These are phyloP conservation scores for Apteryx mantelli DNA, from an alignment of 2,113 vertebrate species.

Conservation along the genomic window DNA sequence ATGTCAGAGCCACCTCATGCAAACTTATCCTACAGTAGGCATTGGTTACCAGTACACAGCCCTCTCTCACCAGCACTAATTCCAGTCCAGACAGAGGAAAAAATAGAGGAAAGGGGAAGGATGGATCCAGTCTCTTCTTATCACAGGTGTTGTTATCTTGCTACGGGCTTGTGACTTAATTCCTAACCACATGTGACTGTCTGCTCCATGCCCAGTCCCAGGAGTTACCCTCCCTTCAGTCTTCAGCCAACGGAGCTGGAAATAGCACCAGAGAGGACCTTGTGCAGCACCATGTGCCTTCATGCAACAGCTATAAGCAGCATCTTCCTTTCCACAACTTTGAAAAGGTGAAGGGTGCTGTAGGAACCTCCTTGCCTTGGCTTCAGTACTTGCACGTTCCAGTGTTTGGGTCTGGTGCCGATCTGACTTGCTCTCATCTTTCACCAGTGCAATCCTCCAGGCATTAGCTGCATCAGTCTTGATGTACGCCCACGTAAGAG, in stretches of 20 bases:
- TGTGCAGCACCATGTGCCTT: neutral
- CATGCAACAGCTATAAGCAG: neutral
- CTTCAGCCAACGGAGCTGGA: neutral
- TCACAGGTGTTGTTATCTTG: neutral
- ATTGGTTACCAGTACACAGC: neutral
- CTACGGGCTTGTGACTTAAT: neutral
- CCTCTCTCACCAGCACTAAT: neutral
- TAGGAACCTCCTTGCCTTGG: neutral
- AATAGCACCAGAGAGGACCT: neutral
- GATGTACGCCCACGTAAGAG: neutral
- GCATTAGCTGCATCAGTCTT: neutral
- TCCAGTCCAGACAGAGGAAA: neutral
- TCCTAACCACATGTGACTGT: neutral
- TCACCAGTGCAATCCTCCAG: neutral
- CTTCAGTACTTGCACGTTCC: rapidly evolving
- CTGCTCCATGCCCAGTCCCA: neutral
- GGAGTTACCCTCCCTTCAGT: neutral
- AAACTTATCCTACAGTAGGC: neutral
- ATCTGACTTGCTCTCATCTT: rapidly evolving
- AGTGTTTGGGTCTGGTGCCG: neutral
- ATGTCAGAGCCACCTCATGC: too few species aligned
- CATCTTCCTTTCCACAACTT: neutral
- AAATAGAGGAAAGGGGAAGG: slow-evolving; percentile 27
- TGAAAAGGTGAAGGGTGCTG: neutral
- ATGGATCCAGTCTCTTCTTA: slow-evolving; percentile 5